These are phyloP conservation scores for Gymnobelideus leadbeateri DNA, from an alignment of 2,113 vertebrate species.

Conservation along the genomic window DNA sequence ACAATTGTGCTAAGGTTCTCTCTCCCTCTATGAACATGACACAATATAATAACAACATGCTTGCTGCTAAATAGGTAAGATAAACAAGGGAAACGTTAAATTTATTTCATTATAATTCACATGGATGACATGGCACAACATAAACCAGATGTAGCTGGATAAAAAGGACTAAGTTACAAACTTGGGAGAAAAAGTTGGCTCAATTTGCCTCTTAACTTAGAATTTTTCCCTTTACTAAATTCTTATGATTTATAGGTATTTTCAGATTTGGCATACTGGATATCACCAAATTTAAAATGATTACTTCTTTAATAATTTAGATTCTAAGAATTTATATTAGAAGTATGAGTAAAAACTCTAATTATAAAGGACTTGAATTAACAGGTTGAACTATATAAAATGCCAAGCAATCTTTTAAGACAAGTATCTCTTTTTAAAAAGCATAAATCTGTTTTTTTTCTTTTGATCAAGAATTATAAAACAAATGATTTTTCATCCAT, in stretches of 20 bases:
- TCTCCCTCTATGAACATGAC: slow-evolving; percentile 33
- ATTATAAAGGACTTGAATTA: slow-evolving; percentile 44
- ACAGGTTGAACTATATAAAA: slow-evolving; percentile 60
- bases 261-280: background rate
- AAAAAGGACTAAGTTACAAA: slow-evolving; percentile 57
- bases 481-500: slow-evolving; percentile 74
- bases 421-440: slow-evolving; percentile 51
- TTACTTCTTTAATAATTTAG: background rate
- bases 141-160: slow-evolving; percentile 39
- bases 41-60: slow-evolving; percentile 55
- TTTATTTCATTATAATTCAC: slow-evolving; percentile 23
- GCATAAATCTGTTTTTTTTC: slow-evolving; percentile 62
- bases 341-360: slow-evolving; percentile 50
- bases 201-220: slow-evolving; percentile 39
- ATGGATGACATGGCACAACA: slow-evolving; percentile 42
- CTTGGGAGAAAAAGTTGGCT: slow-evolving; percentile 50
- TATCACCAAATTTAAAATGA: background rate
- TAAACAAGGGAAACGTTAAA: slow-evolving; percentile 27
- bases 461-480: slow-evolving; percentile 71
- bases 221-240: slow-evolving; percentile 34
- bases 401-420: slow-evolving; percentile 49
- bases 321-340: slow-evolving; percentile 20
- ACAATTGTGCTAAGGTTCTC: slow-evolving; percentile 57
- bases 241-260: background rate
- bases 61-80: slow-evolving; percentile 53